Evolutionary conservation across 1,140 invertebrate genomes (phyloP), one percentile per base, ranked within the genome.

Genomic region (Hydropsyche tenuis): DNA sequence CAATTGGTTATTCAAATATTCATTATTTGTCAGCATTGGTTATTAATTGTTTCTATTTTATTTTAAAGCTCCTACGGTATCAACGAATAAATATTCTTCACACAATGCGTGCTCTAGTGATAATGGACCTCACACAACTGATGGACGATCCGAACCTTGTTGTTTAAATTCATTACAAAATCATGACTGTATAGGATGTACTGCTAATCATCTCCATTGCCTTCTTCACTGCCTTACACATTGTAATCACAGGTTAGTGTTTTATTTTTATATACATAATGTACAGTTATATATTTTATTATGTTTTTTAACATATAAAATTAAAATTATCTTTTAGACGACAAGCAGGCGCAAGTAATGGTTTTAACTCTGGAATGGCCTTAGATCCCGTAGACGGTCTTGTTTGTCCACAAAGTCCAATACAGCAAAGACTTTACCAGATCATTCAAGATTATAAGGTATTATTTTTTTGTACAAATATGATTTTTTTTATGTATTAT

Each of bases 361-460:
- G 3, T 12, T 16, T n/a, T 20, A 65, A 66, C 62, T 63, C 62
- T 27, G 72, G 60, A 20, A 60, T 73, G 51, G 65, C 70, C 37
- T 75, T 83, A 16, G 86, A 86, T 64, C 79, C 82, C 72, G 80
- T 92, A n/a, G 94, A 96, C 85, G 95, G 95, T 60, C 85, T 96
- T 75, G 89, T 92, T 46, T 89, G 91, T 66, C 88, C 92, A 74
- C 86, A 89, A 76, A 94, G 93, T 80, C 90, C 93, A 70, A 85
- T 93, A 74, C 94, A 96, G 81, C 88, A 90, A 79, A 82, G 94
- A 74, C 84, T 96, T 75, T 88, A 90, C 81, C 91, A 95, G 80
- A 92, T 96, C 73, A 90, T 93, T 75, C 83, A 89, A 27, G 90
- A 93, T 76, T 90, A 94, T 80, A 90, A 90, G 88, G 93, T 94